These are phyloP conservation scores for Myiothlypis coronata DNA, from an alignment of 2,797 vertebrate genomes.

Conservation along the genomic window DNA sequence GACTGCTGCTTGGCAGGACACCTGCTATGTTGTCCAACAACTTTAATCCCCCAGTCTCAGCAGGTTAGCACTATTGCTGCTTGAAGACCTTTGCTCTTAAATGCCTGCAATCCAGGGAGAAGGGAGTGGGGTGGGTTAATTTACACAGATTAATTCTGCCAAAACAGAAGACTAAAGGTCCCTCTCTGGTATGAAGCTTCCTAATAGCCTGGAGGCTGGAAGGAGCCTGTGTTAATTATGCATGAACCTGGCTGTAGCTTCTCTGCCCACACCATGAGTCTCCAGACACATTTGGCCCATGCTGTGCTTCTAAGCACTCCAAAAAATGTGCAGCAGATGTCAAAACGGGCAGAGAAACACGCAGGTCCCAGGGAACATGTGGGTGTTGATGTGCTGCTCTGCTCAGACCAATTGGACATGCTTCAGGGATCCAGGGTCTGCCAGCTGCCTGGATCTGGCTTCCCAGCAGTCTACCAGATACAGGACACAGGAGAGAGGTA, in stretches of 20 bases:
- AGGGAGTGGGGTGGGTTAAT: not conserved
- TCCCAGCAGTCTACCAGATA: not conserved
- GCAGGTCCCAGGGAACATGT: not conserved
- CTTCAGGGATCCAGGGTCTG: not conserved
- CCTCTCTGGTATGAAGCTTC: not conserved
- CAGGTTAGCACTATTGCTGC: not conserved
- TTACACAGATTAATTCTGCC: not conserved
- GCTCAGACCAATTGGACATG: not conserved
- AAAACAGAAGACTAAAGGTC: constrained; percentile 2
- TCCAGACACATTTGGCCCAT: not conserved
- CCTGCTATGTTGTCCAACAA: not conserved
- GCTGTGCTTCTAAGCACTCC: not conserved
- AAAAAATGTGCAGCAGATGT: not conserved
- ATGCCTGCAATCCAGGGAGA: not conserved
- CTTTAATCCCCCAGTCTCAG: not conserved
- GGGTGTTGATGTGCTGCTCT: not conserved
- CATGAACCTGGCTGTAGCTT: constrained; percentile 1
- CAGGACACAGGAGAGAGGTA: not conserved
- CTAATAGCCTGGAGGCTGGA: constrained; percentile 22
- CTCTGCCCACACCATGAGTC: not conserved
- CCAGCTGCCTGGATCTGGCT: not conserved
- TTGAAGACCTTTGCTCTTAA: constrained; percentile 12
- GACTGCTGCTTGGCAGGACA: not conserved
- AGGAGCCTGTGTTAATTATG: constrained; percentile 28
- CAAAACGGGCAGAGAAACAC: not conserved